Percentiles rank a stretch among this genome's conserved stretches.
phyloP scores from a whole-genome alignment of 2,113 vertebrate species.

The Cettia cetti region DNA sequence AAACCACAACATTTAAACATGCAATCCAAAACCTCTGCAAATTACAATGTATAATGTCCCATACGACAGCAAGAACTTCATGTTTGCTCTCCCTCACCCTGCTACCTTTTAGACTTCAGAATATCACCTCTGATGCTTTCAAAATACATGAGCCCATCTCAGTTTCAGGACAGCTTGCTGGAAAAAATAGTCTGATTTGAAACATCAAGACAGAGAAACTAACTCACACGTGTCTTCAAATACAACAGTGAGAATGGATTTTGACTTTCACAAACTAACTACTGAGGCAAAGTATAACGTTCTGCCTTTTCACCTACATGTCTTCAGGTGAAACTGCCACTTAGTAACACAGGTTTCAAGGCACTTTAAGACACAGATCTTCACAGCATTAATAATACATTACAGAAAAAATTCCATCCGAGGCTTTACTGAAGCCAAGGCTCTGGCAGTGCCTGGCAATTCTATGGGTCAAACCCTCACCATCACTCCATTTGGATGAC shows the following conservation, averaged over 20 bases:
- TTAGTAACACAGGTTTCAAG: background rate
- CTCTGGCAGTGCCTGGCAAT: background rate
- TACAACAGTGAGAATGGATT: background rate
- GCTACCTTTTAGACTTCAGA: background rate
- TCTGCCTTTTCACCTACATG: background rate
- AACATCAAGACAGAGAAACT: background rate
- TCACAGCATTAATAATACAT: background rate
- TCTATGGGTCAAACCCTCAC: background rate
- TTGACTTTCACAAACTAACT: background rate
- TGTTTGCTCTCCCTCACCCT: background rate
- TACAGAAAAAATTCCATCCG: background rate
- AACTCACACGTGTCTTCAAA: background rate
- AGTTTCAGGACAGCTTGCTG: background rate
- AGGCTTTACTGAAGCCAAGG: background rate
- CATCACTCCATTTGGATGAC: background rate
- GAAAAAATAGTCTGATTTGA: background rate
- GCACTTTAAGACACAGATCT: background rate
- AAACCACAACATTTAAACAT: background rate
- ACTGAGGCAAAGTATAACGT: accelerated
- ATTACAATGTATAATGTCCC: accelerated
- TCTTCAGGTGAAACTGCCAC: background rate
- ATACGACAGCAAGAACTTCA: background rate
- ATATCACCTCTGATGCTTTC: background rate
- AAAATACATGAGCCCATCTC: background rate
- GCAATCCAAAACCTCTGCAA: background rate